Percentiles rank a stretch among this genome's conserved stretches.
These are phyloP conservation scores for Ethmia dodecea DNA, from an alignment of 2,888 invertebrate genomes.

Conservation along the genomic window DNA sequence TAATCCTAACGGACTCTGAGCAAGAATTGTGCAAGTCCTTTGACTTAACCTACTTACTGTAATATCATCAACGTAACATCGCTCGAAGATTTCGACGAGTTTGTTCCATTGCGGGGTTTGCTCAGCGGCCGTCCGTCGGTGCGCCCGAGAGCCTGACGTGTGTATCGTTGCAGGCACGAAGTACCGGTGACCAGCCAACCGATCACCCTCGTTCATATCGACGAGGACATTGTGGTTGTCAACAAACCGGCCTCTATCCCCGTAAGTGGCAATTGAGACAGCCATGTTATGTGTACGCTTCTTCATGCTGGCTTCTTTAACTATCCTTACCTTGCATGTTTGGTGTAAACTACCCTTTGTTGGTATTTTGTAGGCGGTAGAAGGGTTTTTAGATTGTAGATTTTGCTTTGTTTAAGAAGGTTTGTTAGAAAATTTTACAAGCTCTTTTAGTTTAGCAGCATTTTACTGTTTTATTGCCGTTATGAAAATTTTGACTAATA, in stretches of 20 bases:
- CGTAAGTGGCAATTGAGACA: conserved; percentile 95
- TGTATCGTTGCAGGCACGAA: conserved; percentile 93
- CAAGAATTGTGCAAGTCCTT: conserved; percentile 20
- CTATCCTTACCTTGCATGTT: conserved; percentile 30
- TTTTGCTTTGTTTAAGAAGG: too few relatives aligned
- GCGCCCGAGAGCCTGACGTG: conserved; percentile 56
- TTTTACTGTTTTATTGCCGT: too few relatives aligned
- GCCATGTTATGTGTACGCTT: conserved; percentile 87
- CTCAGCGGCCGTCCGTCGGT: conserved; percentile 35
- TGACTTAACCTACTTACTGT: background rate
- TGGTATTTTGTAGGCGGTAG: too few relatives aligned
- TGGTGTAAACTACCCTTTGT: background rate
- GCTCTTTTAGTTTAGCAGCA: too few relatives aligned
- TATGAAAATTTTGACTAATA: too few relatives aligned
- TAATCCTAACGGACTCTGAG: conserved; percentile 51
- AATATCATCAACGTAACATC: background rate
- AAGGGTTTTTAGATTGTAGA: too few relatives aligned
- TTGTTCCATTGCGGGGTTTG: conserved; percentile 22
- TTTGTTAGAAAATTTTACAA: too few relatives aligned
- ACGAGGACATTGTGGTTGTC: conserved; percentile 99
- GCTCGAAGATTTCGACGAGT: background rate
- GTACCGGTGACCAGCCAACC: conserved; percentile 98
- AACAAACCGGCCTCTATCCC: conserved; percentile 99
- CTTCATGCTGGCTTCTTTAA: conserved; percentile 59
- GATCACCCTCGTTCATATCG: conserved; percentile 98